A percentile compares a stretch with the other conserved stretches of the same genome.
These are phyloP conservation scores for Plectus sambesii DNA, from an alignment of 1,140 invertebrate genomes.

Conservation along the genomic window DNA sequence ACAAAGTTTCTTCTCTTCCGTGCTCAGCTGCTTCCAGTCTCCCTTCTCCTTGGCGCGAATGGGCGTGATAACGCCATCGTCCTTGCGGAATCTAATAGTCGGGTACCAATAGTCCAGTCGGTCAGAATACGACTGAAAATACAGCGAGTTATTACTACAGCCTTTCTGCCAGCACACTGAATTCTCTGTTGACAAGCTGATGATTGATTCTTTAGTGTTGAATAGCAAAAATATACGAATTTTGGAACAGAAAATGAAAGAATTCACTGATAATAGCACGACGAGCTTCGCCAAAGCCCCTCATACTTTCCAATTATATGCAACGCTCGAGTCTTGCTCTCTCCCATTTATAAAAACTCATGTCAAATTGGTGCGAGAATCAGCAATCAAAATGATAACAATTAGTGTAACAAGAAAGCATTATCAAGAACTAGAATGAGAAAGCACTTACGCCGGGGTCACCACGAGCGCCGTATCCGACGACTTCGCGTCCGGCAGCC, in stretches of 20 bases:
- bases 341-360: too few species aligned
- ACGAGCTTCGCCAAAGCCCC: too few species aligned
- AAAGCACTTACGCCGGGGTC: too few species aligned
- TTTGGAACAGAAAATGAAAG: slow-evolving; percentile 1
- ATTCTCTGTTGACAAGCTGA: too few species aligned
- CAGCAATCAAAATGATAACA: too few species aligned
- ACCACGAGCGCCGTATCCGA: slow-evolving; percentile 35
- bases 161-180: too few species aligned
- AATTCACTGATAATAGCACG: slow-evolving; percentile 11
- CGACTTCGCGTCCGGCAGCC: slow-evolving; percentile 38
- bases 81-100: slow-evolving; percentile 43
- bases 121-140: slow-evolving; percentile 37
- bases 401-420: too few species aligned
- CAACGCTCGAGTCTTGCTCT: too few species aligned
- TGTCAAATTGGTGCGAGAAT: too few species aligned
- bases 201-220: neutral
- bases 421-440: too few species aligned
- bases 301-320: too few species aligned
- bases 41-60: slow-evolving; percentile 36
- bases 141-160: neutral
- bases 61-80: slow-evolving; percentile 32
- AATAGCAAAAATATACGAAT: slow-evolving; percentile 1
- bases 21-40: slow-evolving; percentile 39
- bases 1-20: slow-evolving; percentile 40
- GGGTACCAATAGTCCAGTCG: slow-evolving; percentile 45